Base-by-base conservation (phyloP, 2,113 vertebrate species). In the Oophaga pumilio region DNA sequence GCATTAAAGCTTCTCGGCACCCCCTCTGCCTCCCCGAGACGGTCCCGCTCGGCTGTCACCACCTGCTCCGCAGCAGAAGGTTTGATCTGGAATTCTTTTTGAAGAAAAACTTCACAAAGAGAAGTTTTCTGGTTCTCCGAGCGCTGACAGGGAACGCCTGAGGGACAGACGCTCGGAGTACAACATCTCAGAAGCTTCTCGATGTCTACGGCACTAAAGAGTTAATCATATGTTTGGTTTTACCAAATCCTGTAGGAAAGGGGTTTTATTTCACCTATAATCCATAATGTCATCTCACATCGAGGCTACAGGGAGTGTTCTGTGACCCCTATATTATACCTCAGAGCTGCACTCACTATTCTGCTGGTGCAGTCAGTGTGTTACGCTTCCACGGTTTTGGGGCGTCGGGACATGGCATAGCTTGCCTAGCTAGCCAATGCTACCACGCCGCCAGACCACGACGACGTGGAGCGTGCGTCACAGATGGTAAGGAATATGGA, bases 61-160 rank as follows among this genome's bases (percentile, higher is more conserved):
- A 68, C 81, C 81, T 83, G 81, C 81, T 68, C 24, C 0, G 81
- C 26, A 62, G 53, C 56, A 60, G 22, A 26, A 68, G 33, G 81
- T 83, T 83, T 83, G 81, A 83, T 83, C 81, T 83, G 11, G 15
- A 66, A 83, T 83, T 83, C 81, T 50, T 83, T 83, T 83, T 83
- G 60, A 83, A 83, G 22, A 24, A 62, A 81, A 60, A 60, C 62
- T 83, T 83, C 66, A 68, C 81, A 83, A 82, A 82, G 49, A 68
- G 81, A 83, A 83, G 20, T 66, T 68, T 83, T 43, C 62, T 50
- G 62, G 22, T 82, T 68, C 43, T 52, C 28, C 7, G 28, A 66
- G 43, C 50, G 81, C 33, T 66, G 62, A 69, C 43, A 69, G 64
- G 49, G 82, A 83, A 69, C n/a, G 64, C 79, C 33, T 7, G 28